Percentiles rank a stretch among this genome's conserved stretches.
Evolutionary conservation across 2,113 vertebrate genomes (phyloP).

Genomic region (Erinaceus europaeus): DNA sequence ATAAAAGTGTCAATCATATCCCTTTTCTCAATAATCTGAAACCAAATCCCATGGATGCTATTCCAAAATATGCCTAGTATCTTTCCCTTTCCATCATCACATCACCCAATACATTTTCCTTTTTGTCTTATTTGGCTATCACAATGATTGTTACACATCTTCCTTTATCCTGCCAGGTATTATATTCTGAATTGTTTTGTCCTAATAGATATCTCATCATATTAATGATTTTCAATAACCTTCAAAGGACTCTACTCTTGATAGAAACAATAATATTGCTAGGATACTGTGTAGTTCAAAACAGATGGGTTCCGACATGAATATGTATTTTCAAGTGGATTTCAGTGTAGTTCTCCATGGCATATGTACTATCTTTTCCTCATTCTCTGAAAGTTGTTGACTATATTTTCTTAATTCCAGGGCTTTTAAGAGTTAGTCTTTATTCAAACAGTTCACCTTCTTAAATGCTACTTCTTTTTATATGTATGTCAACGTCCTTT

Average conservation of each 20-base stretch:
- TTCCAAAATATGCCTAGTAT: not conserved
- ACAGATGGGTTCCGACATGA: not conserved
- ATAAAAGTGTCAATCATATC: too few species aligned
- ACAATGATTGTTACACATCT: not conserved
- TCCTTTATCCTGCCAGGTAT: not conserved
- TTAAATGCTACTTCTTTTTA: not conserved
- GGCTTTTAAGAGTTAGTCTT: not conserved
- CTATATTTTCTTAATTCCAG: not conserved
- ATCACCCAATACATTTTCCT: not conserved
- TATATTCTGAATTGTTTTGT: not conserved
- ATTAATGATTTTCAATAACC: not conserved
- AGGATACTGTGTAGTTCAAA: not conserved
- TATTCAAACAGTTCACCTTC: not conserved
- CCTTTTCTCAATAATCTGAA: not conserved
- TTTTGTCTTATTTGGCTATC: not conserved
- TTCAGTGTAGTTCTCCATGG: not conserved
- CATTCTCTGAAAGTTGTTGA: not conserved
- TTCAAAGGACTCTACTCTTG: not conserved
- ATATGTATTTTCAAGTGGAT: not conserved
- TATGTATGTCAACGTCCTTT: not conserved
- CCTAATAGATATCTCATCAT: not conserved
- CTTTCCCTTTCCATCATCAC: not conserved
- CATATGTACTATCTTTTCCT: not conserved
- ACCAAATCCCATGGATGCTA: not conserved
- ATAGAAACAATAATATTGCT: not conserved